Conservation (phyloP, 2,888 invertebrate genomes). For the Dinocampus coccinellae region DNA sequence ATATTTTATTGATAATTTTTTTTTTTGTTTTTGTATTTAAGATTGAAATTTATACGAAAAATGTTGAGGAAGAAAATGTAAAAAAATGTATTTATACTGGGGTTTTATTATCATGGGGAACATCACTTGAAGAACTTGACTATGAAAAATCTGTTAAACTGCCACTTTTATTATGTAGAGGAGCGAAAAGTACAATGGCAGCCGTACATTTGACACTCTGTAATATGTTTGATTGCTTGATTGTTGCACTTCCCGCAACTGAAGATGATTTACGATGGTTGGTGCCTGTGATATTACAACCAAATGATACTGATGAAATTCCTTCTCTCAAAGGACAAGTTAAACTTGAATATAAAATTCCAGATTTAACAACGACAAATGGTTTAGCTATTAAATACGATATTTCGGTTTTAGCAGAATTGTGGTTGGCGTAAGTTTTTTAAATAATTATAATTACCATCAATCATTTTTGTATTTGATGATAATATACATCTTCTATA, state of each 20-base stretch:
- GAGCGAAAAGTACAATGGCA: conserved; percentile 53
- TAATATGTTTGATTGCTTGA: conserved; percentile 63
- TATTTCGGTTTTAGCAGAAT: conserved; percentile 45
- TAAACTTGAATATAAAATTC: conserved; percentile 55
- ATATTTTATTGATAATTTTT: not conserved
- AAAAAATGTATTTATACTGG: conserved; percentile 58
- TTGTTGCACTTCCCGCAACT: conserved; percentile 51
- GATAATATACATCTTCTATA: too few species aligned
- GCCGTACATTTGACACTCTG: conserved; percentile 56
- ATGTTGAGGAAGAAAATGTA: conserved; percentile 22
- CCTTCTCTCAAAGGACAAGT: conserved; percentile 44
- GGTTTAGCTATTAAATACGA: conserved; percentile 52
- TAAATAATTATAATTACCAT: not conserved
- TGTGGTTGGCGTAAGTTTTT: conserved; percentile 55
- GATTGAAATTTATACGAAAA: conserved; percentile 51
- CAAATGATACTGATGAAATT: conserved; percentile 37
- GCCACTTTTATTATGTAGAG: conserved; percentile 62
- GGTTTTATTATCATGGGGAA: conserved; percentile 60
- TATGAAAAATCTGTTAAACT: conserved; percentile 49
- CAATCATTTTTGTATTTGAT: too few species aligned
- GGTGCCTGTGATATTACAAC: conserved; percentile 53
- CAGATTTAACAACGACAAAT: conserved; percentile 52
- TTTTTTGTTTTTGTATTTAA: conserved; percentile 28
- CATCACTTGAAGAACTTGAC: conserved; percentile 30
- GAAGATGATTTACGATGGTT: conserved; percentile 63